phyloP scores from a whole-genome alignment of 2,113 vertebrate species.

The Natator depressus region DNA sequence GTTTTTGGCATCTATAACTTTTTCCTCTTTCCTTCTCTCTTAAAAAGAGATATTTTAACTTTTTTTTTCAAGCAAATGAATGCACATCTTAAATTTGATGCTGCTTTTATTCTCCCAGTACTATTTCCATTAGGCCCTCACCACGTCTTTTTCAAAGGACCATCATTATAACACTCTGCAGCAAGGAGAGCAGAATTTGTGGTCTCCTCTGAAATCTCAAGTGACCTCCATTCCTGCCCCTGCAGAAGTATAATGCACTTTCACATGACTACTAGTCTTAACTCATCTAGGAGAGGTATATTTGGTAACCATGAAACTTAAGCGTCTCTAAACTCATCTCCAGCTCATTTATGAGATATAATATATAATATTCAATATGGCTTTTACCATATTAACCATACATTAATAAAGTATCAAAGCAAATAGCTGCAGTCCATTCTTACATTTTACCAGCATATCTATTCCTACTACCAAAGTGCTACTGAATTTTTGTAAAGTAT shows the following conservation, averaged over 20 bases:
- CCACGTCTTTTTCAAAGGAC: not conserved
- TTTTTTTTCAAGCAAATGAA: not conserved
- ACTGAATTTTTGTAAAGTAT: not conserved
- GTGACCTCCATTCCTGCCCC: not conserved
- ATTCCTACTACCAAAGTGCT: not conserved
- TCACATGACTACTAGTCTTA: not conserved
- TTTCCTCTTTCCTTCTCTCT: not conserved
- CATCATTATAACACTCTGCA: not conserved
- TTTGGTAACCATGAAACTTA: not conserved
- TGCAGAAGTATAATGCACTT: accelerated
- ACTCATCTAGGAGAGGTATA: not conserved
- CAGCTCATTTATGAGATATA: not conserved
- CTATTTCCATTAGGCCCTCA: not conserved
- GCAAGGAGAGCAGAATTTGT: not conserved
- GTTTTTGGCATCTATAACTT: not conserved
- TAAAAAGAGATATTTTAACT: not conserved
- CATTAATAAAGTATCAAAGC: not conserved
- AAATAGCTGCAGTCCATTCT: not conserved
- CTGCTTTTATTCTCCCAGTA: not conserved
- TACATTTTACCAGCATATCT: not conserved
- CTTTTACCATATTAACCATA: not conserved
- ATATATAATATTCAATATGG: not conserved
- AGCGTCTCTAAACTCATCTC: not conserved
- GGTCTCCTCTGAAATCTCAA: not conserved
- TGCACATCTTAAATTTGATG: not conserved